Base-by-base conservation (phyloP, 2,113 vertebrate genomes). In the Colaptes auratus region DNA sequence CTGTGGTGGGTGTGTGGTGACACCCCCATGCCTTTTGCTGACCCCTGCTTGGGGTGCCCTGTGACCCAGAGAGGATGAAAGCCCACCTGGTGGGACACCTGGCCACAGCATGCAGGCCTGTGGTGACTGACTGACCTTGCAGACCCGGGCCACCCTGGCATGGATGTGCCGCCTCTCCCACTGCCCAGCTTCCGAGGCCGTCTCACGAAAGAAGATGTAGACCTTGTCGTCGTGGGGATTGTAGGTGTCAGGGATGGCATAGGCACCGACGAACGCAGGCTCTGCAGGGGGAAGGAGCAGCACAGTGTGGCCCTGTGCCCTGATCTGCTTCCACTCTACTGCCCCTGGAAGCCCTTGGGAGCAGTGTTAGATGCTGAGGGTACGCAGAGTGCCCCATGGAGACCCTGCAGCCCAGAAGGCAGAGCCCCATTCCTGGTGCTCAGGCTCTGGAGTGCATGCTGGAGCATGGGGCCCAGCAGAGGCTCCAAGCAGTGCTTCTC, bases 191-290 rank as follows among this genome's bases (percentile, higher is more conserved):
- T 98, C 98, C 95, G 97, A 90, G 8, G 98, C 98, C 0, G 90
- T 97, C 97, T 99, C 98, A 4, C 97, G 98, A 95, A 99, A 98
- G 97, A 99, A 99, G 95, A 99, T 94, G 96, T 99, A 99, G 42
- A 99, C 95, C 90, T 99, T 99, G 91, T 99, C 98, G 13, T 99
- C 98, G 0, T 98, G 98, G 0, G 97, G 93, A 59, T 98, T 98
- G 97, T 98, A 97, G 16, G 98, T 98, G 70, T 99, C 98, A 0
- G 98, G 98, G 95, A 99, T 98, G 92, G 97, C 96, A 10, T 98
- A 98, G 82, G 98, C 98, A 1, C 97, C 90, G 5, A 99, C 76
- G 1, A 99, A 99, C 0, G 97, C 90, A 0, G 98, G 98, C 74
- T 99, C 98, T 99, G 94, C 0, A 0, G 21, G 8, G 56, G 31